Conservation (phyloP, 37 sponge, comb jelly and placozoan species). For the Diacarnus erythraeanus region DNA sequence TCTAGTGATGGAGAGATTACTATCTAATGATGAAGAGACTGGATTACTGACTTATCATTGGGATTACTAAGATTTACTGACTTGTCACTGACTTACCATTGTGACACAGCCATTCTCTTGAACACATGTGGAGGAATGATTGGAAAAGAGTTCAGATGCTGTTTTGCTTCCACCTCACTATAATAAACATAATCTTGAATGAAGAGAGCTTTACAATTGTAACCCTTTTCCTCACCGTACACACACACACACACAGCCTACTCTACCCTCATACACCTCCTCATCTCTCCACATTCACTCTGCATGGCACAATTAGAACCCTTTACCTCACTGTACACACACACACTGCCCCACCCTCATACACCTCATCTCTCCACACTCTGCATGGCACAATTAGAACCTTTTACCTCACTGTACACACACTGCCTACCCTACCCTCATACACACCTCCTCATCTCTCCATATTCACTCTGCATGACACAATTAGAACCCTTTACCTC, state of each 20-base stretch:
- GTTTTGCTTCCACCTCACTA: constrained; percentile 48
- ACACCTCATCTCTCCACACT: background rate
- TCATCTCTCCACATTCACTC: background rate
- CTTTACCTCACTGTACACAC: background rate
- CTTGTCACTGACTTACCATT: constrained; percentile 38
- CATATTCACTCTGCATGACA: constrained; percentile 52
- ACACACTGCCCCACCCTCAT: constrained; percentile 11
- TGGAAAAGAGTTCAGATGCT: constrained; percentile 31
- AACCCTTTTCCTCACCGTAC: background rate
- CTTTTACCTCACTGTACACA: background rate
- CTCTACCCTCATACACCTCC: background rate
- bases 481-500: too few species aligned
- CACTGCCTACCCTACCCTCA: background rate
- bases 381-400: constrained; percentile 8
- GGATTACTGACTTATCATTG: too few species aligned
- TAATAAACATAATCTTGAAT: background rate
- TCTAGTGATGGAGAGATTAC: too few species aligned
- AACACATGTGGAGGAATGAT: constrained; percentile 42
- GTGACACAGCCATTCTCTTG: constrained; percentile 18
- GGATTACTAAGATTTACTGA: too few species aligned
- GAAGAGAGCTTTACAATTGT: too few species aligned
- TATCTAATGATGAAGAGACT: too few species aligned
- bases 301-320: constrained; percentile 9
- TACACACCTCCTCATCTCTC: constrained; percentile 42
- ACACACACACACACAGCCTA: background rate